Base-by-base conservation (phyloP, 2,113 vertebrate species). In the Tupaia chinensis region DNA sequence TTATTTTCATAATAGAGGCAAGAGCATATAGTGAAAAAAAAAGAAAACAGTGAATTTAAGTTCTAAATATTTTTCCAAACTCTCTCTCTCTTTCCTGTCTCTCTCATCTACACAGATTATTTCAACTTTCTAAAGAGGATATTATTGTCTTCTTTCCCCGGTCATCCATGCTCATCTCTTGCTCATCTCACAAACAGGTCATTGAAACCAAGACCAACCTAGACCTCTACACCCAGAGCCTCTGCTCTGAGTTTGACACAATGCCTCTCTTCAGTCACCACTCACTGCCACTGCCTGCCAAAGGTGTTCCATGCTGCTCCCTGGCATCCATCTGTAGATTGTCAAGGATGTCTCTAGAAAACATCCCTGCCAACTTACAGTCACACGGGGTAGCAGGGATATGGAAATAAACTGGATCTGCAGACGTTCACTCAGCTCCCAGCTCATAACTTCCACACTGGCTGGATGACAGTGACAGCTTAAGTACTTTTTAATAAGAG, bases 361-460 rank as follows among this genome's bases (percentile, higher is more conserved):
- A 22, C 2, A 1, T 25, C 22, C 22, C 10, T 19, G 29, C 15
- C 17, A 82, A 29, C 14, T 29, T 25, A 15, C 16, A 58, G 9
- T 27, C 1, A 1, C 6, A 29, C 15, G 8, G 69, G 20, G 25
- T 32, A 32, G 16, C 54, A 58, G 63, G 60, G 22, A 63, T 56
- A 72, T 44, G 34, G 70, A 74, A 83, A 4, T 3, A 20, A 80
- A 61, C 25, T 70, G 20, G 15, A 22, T 8, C 19, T 25, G 3
- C 20, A 54, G 13, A 4, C n/a, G 19, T 3, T 61, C 14, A 12
- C 17, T 34, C 9, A 10, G 22, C 1, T 63, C 3, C 15, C 1
- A 11, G 78, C 15, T n/a, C 44, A 72, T 20, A 8, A 54, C 44
- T 34, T 56, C 15, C 34, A 44, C 12, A 0, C 13, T 81, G 17